phyloP scores from a whole-genome alignment of 2,888 invertebrate species.

The Lasioglossum leucozonium region DNA sequence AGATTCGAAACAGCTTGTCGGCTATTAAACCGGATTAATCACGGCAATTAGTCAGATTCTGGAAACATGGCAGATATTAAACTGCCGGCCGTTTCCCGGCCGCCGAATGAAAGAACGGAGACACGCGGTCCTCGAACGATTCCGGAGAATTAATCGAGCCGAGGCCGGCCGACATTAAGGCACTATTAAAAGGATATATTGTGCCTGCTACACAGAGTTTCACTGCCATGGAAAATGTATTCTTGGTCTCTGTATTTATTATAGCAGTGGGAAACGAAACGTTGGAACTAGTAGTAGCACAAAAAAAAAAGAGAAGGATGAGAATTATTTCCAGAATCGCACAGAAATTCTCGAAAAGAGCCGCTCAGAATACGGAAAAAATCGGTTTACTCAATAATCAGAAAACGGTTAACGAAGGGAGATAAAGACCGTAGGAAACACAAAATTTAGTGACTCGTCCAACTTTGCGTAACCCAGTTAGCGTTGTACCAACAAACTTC shows the following conservation, averaged over 20 bases:
- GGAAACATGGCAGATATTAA: constrained; percentile 7
- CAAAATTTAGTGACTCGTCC: not conserved
- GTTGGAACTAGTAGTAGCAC: too few species aligned
- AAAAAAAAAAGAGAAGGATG: too few species aligned
- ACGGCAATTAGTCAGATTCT: not conserved
- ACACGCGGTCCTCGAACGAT: not conserved
- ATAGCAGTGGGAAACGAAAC: not conserved
- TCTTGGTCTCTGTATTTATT: not conserved
- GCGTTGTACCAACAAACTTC: not conserved
- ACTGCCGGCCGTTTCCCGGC: not conserved
- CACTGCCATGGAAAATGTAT: not conserved
- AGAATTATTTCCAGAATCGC: too few species aligned
- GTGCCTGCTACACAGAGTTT: too few species aligned
- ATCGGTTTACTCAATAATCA: too few species aligned
- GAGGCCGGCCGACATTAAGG: not conserved
- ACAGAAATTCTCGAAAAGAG: too few species aligned
- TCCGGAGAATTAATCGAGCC: not conserved
- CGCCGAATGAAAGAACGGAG: not conserved
- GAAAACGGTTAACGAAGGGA: not conserved
- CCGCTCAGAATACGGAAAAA: too few species aligned
- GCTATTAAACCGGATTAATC: constrained; percentile 1
- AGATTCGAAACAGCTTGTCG: not conserved
- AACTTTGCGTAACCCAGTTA: not conserved
- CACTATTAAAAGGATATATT: not conserved
- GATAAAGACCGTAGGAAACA: not conserved